Evolutionary conservation across 2,888 invertebrate genomes (phyloP).

Genomic region (Himalopsyche anomala): DNA sequence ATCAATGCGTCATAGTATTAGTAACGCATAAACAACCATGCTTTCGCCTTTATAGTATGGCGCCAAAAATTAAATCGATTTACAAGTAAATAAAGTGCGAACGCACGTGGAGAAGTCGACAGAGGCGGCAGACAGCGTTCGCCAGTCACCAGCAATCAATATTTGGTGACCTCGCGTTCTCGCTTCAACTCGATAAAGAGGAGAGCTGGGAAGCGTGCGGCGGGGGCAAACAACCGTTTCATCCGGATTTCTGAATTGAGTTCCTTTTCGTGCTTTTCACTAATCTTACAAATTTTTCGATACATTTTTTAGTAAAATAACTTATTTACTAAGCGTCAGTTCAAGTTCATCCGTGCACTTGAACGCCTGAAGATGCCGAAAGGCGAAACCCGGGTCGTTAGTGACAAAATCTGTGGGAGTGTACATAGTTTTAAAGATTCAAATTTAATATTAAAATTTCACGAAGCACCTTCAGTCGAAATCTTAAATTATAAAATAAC

Average conservation of each 20-base stretch:
- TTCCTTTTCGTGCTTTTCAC: slow-evolving; percentile 23
- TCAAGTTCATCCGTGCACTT: too few species aligned
- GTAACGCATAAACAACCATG: slow-evolving; percentile 18
- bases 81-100: slow-evolving; percentile 45
- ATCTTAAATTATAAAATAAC: too few species aligned
- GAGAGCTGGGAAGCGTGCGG: slow-evolving; percentile 35
- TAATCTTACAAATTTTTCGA: background rate
- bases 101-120: slow-evolving; percentile 47
- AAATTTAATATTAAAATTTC: too few species aligned
- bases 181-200: slow-evolving; percentile 36
- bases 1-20: too few species aligned
- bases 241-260: slow-evolving; percentile 33
- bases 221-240: slow-evolving; percentile 34
- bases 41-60: slow-evolving; percentile 27
- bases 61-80: slow-evolving; percentile 38
- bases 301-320: too few species aligned
- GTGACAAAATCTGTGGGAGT: too few species aligned
- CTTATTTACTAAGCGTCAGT: too few species aligned
- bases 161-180: slow-evolving; percentile 63
- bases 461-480: too few species aligned
- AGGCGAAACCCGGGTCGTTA: too few species aligned
- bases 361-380: too few species aligned
- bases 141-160: slow-evolving; percentile 61
- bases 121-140: slow-evolving; percentile 19
- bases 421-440: too few species aligned